These are phyloP conservation scores for Laticauda colubrina DNA, from an alignment of 2,113 vertebrate species.

Conservation along the genomic window DNA sequence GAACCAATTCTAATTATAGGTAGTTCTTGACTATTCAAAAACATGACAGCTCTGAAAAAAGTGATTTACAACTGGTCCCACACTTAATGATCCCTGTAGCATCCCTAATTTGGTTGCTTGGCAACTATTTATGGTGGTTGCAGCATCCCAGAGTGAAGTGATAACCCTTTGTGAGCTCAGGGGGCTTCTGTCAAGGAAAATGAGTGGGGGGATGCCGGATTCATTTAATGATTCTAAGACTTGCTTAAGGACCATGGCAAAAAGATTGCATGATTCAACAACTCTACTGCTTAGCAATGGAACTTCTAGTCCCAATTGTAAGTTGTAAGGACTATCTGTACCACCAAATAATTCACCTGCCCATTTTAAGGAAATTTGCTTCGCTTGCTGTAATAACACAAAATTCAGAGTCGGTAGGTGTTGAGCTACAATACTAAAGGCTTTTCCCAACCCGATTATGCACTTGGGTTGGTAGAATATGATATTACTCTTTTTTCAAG, in stretches of 20 bases:
- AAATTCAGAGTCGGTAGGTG: not conserved
- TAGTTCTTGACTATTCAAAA: not conserved
- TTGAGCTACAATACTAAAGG: not conserved
- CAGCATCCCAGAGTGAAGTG: not conserved
- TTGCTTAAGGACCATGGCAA: not conserved
- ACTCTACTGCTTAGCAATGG: not conserved
- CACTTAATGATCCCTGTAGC: not conserved
- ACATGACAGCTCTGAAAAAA: not conserved
- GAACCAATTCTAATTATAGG: not conserved
- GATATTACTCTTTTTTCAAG: not conserved
- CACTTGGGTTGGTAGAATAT: not conserved
- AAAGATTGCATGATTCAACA: not conserved
- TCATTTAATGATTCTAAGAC: not conserved
- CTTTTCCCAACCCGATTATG: not conserved
- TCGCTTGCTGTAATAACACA: not conserved
- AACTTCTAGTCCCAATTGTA: not conserved
- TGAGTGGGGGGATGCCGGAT: not conserved
- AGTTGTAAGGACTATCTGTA: not conserved
- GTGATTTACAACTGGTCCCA: not conserved
- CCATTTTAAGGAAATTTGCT: not conserved
- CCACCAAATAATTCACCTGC: not conserved
- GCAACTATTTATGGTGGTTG: not conserved
- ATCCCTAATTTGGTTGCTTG: not conserved
- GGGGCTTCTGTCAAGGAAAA: not conserved
- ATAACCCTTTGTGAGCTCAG: not conserved